Percentiles rank a stretch among this genome's conserved stretches.
Evolutionary conservation across 2,888 invertebrate genomes (phyloP).

Genomic region (Caenorhabditis afra): DNA sequence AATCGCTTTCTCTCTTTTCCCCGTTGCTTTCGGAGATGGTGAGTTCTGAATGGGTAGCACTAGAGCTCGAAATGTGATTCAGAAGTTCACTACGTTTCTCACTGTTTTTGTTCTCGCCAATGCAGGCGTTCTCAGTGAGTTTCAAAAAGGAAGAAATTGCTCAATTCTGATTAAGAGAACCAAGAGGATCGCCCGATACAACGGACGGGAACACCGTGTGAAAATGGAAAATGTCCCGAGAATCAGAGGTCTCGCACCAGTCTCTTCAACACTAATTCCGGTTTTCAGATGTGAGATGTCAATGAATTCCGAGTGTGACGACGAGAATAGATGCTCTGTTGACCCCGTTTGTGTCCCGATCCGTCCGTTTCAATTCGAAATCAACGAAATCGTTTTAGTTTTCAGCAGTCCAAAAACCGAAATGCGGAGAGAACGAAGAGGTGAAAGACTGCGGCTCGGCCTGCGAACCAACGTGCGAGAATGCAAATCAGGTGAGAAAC

Average conservation of each 20-base stretch:
- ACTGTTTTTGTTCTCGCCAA: neutral
- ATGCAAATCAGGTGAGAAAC: slow-evolving; percentile 17
- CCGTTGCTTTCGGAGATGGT: too few relatives aligned
- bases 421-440: slow-evolving; percentile 44
- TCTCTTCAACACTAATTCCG: neutral
- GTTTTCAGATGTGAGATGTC: slow-evolving; percentile 22
- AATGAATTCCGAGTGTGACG: slow-evolving; percentile 15
- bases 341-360: slow-evolving; percentile 26
- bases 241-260: slow-evolving; percentile 19
- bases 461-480: slow-evolving; percentile 52
- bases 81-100: slow-evolving; percentile 4
- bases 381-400: neutral
- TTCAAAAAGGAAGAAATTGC: neutral
- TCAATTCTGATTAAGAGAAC: slow-evolving; percentile 19
- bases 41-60: too few relatives aligned
- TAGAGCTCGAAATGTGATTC: neutral
- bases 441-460: slow-evolving; percentile 34
- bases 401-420: slow-evolving; percentile 21
- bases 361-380: slow-evolving; percentile 2
- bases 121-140: slow-evolving; percentile 40
- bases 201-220: slow-evolving; percentile 10
- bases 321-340: slow-evolving; percentile 19
- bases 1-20: too few relatives aligned
- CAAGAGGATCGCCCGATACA: slow-evolving; percentile 23
- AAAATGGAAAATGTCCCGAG: slow-evolving; percentile 22